phyloP scores from a whole-genome alignment of 2,113 vertebrate species.

The Aegithalos caudatus region DNA sequence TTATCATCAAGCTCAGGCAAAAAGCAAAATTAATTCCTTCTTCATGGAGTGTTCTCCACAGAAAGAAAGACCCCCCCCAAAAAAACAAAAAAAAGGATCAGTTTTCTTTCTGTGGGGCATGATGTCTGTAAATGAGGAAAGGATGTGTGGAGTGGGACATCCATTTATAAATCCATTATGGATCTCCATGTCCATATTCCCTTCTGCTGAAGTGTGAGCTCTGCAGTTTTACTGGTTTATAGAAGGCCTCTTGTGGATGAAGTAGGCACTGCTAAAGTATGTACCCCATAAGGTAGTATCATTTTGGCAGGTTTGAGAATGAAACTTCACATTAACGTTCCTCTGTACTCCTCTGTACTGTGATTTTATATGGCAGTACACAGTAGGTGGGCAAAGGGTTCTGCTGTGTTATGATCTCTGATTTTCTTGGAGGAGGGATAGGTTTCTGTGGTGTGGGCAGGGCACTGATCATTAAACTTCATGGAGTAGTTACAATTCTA shows the following conservation, averaged over 20 bases:
- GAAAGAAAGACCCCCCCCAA: neutral
- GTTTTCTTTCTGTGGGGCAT: neutral
- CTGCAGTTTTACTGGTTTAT: neutral
- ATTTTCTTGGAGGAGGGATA: neutral
- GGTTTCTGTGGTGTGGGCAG: neutral
- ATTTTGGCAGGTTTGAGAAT: neutral
- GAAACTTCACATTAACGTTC: neutral
- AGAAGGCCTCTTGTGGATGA: neutral
- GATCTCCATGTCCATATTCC: accelerated
- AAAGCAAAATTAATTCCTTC: neutral
- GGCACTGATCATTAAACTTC: neutral
- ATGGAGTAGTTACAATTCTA: neutral
- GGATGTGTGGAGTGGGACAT: neutral
- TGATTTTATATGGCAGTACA: neutral
- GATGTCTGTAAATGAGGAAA: neutral
- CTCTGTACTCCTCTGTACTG: neutral
- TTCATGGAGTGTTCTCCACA: neutral
- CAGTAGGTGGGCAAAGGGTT: neutral
- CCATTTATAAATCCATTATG: neutral
- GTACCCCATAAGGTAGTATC: neutral
- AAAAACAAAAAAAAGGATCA: accelerated
- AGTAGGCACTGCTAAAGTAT: neutral
- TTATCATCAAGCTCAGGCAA: neutral
- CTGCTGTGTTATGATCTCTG: neutral
- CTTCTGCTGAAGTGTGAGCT: neutral